These are phyloP conservation scores for Cichlasoma orientale DNA, from an alignment of 2,797 vertebrate genomes.

Conservation along the genomic window DNA sequence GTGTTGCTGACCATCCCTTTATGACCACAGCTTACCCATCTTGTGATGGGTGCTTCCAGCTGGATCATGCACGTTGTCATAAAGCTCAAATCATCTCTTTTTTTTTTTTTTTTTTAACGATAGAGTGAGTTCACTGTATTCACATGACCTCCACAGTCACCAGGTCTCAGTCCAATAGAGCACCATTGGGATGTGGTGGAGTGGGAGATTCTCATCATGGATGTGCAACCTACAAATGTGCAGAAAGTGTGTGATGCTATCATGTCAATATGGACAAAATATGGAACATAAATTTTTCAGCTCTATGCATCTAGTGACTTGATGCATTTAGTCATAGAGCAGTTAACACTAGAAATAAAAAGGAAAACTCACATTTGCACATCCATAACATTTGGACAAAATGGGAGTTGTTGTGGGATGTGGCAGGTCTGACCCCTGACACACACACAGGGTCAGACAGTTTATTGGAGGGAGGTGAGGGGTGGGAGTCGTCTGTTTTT, in stretches of 20 bases:
- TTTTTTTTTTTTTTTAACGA: too few relatives aligned
- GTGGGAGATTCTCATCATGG: background rate
- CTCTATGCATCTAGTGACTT: too few relatives aligned
- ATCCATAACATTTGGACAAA: background rate
- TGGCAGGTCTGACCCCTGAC: slow-evolving; percentile 2
- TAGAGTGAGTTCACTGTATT: background rate
- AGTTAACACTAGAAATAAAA: background rate
- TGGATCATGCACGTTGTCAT: too few relatives aligned
- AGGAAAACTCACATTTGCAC: background rate
- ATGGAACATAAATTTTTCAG: too few relatives aligned
- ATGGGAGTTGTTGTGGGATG: background rate
- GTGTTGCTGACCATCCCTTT: too few relatives aligned
- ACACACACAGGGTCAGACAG: slow-evolving; percentile 6
- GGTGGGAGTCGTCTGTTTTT: slow-evolving; percentile 23
- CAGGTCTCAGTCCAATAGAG: background rate
- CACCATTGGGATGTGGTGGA: background rate
- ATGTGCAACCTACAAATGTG: too few relatives aligned
- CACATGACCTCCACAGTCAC: background rate
- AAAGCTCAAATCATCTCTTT: background rate
- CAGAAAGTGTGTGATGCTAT: too few relatives aligned
- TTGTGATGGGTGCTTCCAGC: too few relatives aligned
- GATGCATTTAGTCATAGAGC: too few relatives aligned
- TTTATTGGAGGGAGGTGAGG: background rate
- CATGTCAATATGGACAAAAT: background rate
- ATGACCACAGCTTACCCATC: too few relatives aligned